These are phyloP conservation scores for Epizoanthus illoricatus DNA, from an alignment of 92 coral and sea anemone genomes.

Conservation along the genomic window DNA sequence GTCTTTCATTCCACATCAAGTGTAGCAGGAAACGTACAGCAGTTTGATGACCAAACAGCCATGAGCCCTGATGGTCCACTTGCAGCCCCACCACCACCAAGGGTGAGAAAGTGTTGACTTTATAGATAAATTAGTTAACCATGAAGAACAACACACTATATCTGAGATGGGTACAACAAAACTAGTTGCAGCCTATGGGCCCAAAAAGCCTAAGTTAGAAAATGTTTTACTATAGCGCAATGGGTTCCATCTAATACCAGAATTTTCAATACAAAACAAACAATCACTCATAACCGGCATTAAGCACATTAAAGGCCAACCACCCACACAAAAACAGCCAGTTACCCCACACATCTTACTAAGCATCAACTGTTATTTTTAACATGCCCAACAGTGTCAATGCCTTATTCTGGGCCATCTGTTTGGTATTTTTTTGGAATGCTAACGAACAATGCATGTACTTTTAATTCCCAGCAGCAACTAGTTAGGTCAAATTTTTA, in stretches of 20 bases:
- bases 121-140: background rate
- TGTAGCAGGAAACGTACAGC: too few relatives aligned
- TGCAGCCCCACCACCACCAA: background rate
- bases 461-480: too few relatives aligned
- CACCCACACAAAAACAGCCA: background rate
- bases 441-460: too few relatives aligned
- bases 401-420: constrained; percentile 28
- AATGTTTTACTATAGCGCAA: background rate
- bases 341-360: background rate
- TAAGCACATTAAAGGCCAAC: background rate
- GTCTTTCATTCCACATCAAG: too few relatives aligned
- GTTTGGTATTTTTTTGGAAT: constrained; percentile 12
- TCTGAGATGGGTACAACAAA: background rate
- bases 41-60: too few relatives aligned
- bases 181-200: constrained; percentile 26
- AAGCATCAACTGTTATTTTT: background rate
- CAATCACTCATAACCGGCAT: background rate
- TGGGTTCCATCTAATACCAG: constrained; percentile 26
- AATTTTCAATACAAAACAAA: constrained; percentile 4
- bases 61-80: too few relatives aligned
- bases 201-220: constrained; percentile 28
- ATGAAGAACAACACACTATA: background rate
- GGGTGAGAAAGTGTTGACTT: constrained; percentile 7
- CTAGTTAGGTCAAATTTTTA: too few relatives aligned
- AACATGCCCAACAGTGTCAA: background rate